Evolutionary conservation across 2,888 invertebrate genomes (phyloP).

Genomic region (Drosophila yooni): DNA sequence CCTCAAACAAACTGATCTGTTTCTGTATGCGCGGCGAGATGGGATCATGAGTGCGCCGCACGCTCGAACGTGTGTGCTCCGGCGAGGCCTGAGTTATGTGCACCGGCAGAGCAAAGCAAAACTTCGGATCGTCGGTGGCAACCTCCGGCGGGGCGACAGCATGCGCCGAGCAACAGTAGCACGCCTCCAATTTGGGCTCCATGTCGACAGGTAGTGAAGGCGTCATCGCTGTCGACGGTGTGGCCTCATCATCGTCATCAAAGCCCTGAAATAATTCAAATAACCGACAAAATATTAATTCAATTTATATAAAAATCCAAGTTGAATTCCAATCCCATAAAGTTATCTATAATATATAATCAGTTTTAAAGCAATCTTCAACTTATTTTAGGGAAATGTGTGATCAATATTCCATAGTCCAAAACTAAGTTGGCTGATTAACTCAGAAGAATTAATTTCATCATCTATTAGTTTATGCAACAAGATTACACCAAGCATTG

Average conservation of each 20-base stretch:
- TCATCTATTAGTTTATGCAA: background rate
- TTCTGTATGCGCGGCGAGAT: slow-evolving; percentile 83
- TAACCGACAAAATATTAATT: background rate
- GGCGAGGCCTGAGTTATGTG: slow-evolving; percentile 67
- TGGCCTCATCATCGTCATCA: slow-evolving; percentile 87
- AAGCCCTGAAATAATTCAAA: slow-evolving; percentile 62
- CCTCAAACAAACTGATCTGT: slow-evolving; percentile 83
- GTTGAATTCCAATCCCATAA: too few relatives aligned
- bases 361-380: background rate
- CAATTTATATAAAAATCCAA: background rate
- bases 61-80: slow-evolving; percentile 61
- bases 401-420: too few relatives aligned
- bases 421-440: background rate
- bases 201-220: slow-evolving; percentile 72
- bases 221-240: slow-evolving; percentile 86
- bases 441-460: background rate
- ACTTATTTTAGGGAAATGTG: background rate
- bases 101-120: slow-evolving; percentile 60
- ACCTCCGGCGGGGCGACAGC: slow-evolving; percentile 76
- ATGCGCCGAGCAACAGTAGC: slow-evolving; percentile 79
- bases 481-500: background rate
- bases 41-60: slow-evolving; percentile 79
- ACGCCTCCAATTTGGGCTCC: slow-evolving; percentile 70
- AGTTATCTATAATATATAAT: too few relatives aligned
- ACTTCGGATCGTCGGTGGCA: slow-evolving; percentile 56